A percentile compares a stretch with the other conserved stretches of the same genome.
phyloP scores from a whole-genome alignment of 2,113 vertebrate species.

The Cisticola juncidis region DNA sequence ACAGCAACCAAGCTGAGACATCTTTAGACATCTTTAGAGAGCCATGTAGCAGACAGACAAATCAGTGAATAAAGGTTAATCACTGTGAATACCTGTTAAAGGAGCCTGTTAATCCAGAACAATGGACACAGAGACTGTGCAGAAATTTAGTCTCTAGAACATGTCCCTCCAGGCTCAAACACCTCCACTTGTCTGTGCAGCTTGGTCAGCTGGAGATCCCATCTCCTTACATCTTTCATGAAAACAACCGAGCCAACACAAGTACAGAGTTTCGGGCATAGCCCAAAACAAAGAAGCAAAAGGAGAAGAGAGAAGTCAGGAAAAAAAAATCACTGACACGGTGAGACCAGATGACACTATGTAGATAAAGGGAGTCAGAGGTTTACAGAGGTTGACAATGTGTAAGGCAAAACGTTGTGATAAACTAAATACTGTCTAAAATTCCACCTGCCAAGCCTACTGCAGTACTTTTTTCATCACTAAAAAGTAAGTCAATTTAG shows the following conservation, averaged over 20 bases:
- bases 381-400: neutral
- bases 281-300: neutral
- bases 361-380: neutral
- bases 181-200: neutral
- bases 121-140: neutral
- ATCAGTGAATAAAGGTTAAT: neutral
- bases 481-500: neutral
- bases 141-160: neutral
- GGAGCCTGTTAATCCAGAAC: neutral
- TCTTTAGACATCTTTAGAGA: neutral
- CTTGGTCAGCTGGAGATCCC: neutral
- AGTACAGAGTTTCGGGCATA: neutral
- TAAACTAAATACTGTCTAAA: neutral
- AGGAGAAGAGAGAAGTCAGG: neutral
- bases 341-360: neutral
- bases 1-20: neutral
- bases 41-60: neutral
- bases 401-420: neutral
- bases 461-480: neutral
- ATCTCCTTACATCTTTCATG: neutral
- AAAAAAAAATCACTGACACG: neutral
- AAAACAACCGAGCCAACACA: neutral
- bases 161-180: neutral
- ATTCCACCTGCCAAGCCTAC: neutral
- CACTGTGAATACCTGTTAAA: neutral